Percentiles rank a stretch among this genome's conserved stretches.
phyloP scores from a whole-genome alignment of 2,888 invertebrate species.

The Rosalia funebris region DNA sequence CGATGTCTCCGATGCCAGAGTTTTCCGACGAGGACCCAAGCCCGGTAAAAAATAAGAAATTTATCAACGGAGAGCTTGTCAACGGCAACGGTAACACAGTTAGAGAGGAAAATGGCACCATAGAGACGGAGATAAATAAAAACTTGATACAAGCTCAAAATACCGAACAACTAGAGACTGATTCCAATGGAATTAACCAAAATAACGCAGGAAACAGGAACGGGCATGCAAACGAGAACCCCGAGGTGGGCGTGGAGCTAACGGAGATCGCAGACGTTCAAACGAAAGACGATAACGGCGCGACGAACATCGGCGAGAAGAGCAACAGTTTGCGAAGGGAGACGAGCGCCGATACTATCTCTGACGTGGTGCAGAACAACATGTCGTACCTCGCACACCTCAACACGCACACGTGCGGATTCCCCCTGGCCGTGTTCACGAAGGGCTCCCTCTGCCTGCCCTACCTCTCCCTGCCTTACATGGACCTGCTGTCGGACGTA shows the following conservation, averaged over 20 bases:
- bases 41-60: slow-evolving; percentile 44
- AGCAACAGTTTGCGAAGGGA: slow-evolving; percentile 74
- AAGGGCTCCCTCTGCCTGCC: slow-evolving; percentile 89
- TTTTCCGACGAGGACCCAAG: slow-evolving; percentile 66
- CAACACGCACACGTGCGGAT: slow-evolving; percentile 80
- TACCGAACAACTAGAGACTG: slow-evolving; percentile 21
- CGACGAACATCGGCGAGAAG: slow-evolving; percentile 45
- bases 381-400: slow-evolving; percentile 73
- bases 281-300: slow-evolving; percentile 23
- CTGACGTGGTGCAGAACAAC: slow-evolving; percentile 70
- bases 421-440: slow-evolving; percentile 72
- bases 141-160: slow-evolving; percentile 7
- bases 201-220: slow-evolving; percentile 46
- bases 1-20: slow-evolving; percentile 78
- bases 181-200: slow-evolving; percentile 20
- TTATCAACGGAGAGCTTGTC: slow-evolving; percentile 31
- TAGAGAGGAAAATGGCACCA: slow-evolving; percentile 27
- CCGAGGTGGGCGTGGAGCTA: slow-evolving; percentile 59
- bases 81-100: slow-evolving; percentile 34
- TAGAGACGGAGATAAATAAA: slow-evolving; percentile 18
- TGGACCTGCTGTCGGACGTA: slow-evolving; percentile 89
- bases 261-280: slow-evolving; percentile 58
- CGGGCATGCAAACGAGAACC: slow-evolving; percentile 41
- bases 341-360: slow-evolving; percentile 73
- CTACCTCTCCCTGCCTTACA: slow-evolving; percentile 92